A percentile compares a stretch with the other conserved stretches of the same genome.
Conservation (phyloP, 2,888 invertebrate species). For the Drosophila longiperda region DNA sequence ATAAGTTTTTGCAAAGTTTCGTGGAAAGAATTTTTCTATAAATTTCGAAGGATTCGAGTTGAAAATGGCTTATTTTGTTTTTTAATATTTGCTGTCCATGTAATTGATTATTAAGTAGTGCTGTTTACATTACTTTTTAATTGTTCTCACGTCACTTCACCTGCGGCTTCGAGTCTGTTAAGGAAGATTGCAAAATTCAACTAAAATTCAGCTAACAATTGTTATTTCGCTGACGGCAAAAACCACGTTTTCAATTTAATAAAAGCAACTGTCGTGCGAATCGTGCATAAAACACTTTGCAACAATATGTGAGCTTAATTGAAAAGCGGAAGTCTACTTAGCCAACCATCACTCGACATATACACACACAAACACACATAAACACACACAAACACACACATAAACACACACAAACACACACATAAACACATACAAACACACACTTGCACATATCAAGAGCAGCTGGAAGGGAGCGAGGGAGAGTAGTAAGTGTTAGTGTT, state of each 20-base stretch:
- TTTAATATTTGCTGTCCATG: neutral
- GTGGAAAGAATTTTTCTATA: neutral
- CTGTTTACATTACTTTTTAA: neutral
- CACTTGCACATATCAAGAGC: slow-evolving; percentile 6
- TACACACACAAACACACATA: slow-evolving; percentile 1
- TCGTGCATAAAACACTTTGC: slow-evolving; percentile 78
- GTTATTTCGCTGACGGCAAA: slow-evolving; percentile 16
- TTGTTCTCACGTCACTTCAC: too few species aligned
- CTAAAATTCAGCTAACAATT: neutral
- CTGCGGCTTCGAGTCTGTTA: neutral
- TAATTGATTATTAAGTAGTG: neutral
- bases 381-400: slow-evolving; percentile 14
- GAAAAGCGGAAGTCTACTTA: slow-evolving; percentile 81
- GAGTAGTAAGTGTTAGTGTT: neutral
- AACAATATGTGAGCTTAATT: slow-evolving; percentile 77
- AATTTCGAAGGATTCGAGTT: neutral
- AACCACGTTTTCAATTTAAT: slow-evolving; percentile 64
- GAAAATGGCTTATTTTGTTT: neutral
- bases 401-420: slow-evolving; percentile 1
- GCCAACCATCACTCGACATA: slow-evolving; percentile 58
- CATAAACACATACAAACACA: slow-evolving; percentile 17
- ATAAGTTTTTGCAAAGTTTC: neutral
- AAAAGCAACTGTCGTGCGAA: slow-evolving; percentile 74
- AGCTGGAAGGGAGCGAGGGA: neutral
- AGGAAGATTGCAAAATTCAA: neutral